Conservation (phyloP, 2,888 invertebrate genomes). For the Brachyptera risi region DNA sequence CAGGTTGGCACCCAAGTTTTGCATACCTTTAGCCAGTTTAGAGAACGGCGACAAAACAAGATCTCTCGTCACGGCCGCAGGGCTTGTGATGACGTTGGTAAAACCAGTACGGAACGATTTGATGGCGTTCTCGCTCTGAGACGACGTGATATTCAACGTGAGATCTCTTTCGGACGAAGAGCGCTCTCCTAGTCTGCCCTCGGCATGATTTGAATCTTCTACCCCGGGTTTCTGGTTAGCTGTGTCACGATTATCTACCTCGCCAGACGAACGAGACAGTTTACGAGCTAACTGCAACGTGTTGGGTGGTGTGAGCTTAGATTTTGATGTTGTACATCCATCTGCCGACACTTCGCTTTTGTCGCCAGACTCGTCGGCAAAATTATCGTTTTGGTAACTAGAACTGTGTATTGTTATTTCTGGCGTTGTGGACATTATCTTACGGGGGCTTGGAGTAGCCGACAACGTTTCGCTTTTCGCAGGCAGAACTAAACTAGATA, state of each 20-base stretch:
- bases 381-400: constrained; percentile 15
- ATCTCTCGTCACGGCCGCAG: constrained; percentile 59
- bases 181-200: constrained; percentile 50
- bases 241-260: constrained; percentile 50
- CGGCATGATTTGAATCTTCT: constrained; percentile 50
- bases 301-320: constrained; percentile 48
- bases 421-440: constrained; percentile 53
- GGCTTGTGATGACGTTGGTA: constrained; percentile 55
- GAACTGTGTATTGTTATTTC: constrained; percentile 51
- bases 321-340: constrained; percentile 42
- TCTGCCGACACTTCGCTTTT: constrained; percentile 28
- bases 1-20: constrained; percentile 77
- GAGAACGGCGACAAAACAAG: constrained; percentile 71
- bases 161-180: constrained; percentile 51
- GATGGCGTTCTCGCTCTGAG: constrained; percentile 76
- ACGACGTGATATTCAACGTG: constrained; percentile 65
- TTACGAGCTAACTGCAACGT: constrained; percentile 57
- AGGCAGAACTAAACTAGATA: constrained; percentile 27
- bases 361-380: not conserved
- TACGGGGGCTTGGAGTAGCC: constrained; percentile 38
- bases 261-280: constrained; percentile 66
- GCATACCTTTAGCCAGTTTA: constrained; percentile 82
- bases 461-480: constrained; percentile 21
- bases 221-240: constrained; percentile 27
- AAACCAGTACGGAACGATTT: constrained; percentile 56